Base-by-base conservation (phyloP, 35 echinoderm and acorn worm species). In the Lytechinus variegatus region DNA sequence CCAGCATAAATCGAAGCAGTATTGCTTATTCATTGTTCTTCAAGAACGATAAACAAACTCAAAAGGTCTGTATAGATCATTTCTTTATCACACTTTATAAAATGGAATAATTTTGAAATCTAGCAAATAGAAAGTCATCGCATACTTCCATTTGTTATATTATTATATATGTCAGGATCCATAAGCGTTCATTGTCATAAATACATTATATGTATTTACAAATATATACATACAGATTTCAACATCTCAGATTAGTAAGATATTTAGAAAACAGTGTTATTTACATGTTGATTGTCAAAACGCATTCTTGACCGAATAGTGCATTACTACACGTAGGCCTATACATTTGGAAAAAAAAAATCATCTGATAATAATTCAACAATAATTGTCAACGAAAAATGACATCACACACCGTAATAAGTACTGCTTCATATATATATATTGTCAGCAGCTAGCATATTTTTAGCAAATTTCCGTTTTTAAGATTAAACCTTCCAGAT, bases 281-380 rank as follows among this genome's bases (percentile, higher is more conserved):
- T 90, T 90, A 90, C 88, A 90, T 28, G 28, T 12, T 90, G 88
- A 90, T 90, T 90, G 88, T 90, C 88, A 52, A 90, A 44, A 90
- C 88, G 88, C 88, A 90, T 90, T 90, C 88, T 90, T 52, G 88
- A 90, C 28, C 88, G 21, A 79, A 79, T 24, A 79, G 66, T 16
- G 66, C n/a, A 24, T 24, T 79, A 24, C 19, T 24, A 79, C 66
- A 79, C 66, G 66, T 79, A 24, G n/a, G n/a, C 66, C 2, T 5
- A 21, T n/a, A 24, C 66, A 7, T n/a, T 24, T 24, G n/a, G 14
- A 24, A 79, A 24, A 24, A 24, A 79, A n/a, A 79, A 5, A 79
- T 79, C n/a, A 24, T 79, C 66, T 24, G 9, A 12, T 3, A 60
- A 16, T 12, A 16, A 6, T 12, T 12, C 10, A 60, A 60, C 9